Conservation (phyloP, 1,140 invertebrate genomes). For the Macrostomum lignano region DNA sequence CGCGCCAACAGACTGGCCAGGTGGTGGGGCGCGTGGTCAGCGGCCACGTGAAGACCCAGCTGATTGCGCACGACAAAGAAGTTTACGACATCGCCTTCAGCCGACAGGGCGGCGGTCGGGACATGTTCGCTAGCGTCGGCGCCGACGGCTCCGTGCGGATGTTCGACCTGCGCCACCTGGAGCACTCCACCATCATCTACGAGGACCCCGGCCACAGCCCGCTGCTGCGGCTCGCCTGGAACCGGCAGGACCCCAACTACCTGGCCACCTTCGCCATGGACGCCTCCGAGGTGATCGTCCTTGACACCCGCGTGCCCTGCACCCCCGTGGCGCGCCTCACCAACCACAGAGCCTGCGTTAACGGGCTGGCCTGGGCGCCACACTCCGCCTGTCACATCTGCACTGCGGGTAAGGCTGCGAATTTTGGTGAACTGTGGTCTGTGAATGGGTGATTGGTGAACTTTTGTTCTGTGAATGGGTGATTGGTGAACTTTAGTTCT, state of each 20-base stretch:
- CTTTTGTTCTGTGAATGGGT: too few species aligned
- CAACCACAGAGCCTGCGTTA: constrained; percentile 89
- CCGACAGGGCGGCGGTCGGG: constrained; percentile 74
- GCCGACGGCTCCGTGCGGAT: constrained; percentile 92
- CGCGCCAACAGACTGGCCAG: constrained; percentile 35
- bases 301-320: constrained; percentile 87
- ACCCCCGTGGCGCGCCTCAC: constrained; percentile 80
- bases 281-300: constrained; percentile 82
- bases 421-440: too few species aligned
- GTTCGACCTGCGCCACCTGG: constrained; percentile 87
- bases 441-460: too few species aligned
- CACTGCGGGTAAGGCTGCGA: too few species aligned
- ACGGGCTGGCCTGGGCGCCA: constrained; percentile 95
- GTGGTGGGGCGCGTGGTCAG: constrained; percentile 52
- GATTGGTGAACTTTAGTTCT: too few species aligned
- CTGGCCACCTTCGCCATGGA: constrained; percentile 93
- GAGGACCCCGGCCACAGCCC: constrained; percentile 84
- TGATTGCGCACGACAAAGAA: constrained; percentile 97
- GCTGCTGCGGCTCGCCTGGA: constrained; percentile 80
- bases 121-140: constrained; percentile 96
- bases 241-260: constrained; percentile 96
- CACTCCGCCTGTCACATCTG: constrained; percentile 93
- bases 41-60: constrained; percentile 87
- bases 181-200: constrained; percentile 97
- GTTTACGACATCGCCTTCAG: constrained; percentile 98